Base-by-base conservation (phyloP, 2,797 vertebrate species). In the Hapalemur alaotrensis region DNA sequence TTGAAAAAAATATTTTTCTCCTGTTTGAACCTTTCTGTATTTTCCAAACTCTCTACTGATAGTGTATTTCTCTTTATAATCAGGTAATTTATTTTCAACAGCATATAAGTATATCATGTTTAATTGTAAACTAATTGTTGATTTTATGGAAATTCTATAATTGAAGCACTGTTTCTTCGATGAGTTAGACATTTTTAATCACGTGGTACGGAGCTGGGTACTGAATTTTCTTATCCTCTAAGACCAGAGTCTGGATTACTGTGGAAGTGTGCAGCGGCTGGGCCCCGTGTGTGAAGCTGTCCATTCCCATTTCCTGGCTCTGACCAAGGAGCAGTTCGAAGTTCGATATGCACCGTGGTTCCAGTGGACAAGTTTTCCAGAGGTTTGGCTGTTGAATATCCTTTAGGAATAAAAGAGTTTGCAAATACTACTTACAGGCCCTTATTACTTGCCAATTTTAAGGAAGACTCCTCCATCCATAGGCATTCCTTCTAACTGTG, bases 261-360 rank as follows among this genome's bases (percentile, higher is more conserved):
- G 72, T 72, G 92, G 85, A 95, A 99, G 98, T 23, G 97, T 99
- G 91, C 94, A 30, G 91, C 98, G 63, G 0, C 97, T 99, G 91
- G 99, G 99, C 95, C 98, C 99, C 1, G 85, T 99, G 30, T 99
- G 99, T 97, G 98, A 98, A 89, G 98, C 98, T 22, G 92, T 98
- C 93, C 95, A 98, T 88, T 78, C 67, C 1, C 92, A 99, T 54
- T 86, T 99, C 83, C 97, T 92, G 52, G 98, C 98, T 48, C 93
- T 99, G 89, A 87, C 93, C 46, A 89, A 88, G 86, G 96, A 85
- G 9, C 98, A 98, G 57, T 99, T 99, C 95, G 76, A 98, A 78
- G 54, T 46, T 50, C 97, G 43, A 18, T 99, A 98, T 67, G 32
- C 46, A 0, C 72, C 93, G 0, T 98, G 98, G 98, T 98, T 99